Evolutionary conservation across 1,140 invertebrate genomes (phyloP), one percentile per base, ranked within the genome.

Genomic region (Microplitis mediator): DNA sequence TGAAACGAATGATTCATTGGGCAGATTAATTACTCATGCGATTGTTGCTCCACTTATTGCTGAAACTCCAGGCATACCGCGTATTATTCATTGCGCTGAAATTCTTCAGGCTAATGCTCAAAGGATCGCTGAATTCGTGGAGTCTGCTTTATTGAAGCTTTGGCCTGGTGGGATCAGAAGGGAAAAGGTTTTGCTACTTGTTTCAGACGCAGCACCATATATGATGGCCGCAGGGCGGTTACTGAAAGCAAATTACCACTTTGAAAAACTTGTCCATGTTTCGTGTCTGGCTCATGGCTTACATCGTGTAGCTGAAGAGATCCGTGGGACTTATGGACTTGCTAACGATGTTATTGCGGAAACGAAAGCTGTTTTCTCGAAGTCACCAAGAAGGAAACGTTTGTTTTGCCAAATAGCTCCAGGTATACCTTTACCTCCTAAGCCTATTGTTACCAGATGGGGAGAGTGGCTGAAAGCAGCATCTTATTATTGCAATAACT

Each of bases 381-480:
- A 65, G 16, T 50, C 61, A 0, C 62, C 50, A 65, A 58, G 0
- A 1, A 64, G 85, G 58, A 67, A 79, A 11, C 8, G 78, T 69
- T 58, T 75, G 11, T 87, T 80, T 72, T 82, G 78, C 72, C 75
- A 80, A 72, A 74, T 72, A 64, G 66, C 77, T 34, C 79, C 83
- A 62, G 75, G 80, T 63, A 35, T 85, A 36, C 68, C 78, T 39
- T 75, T 87, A 39, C 82, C 82, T 63, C 84, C 82, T 68, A 73
- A 83, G 74, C 84, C 82, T 71, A 75, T 83, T 56, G 23, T 85
- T 56, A 86, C 84, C 45, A 74, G 83, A 14, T 87, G 82, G 84
- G 82, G 82, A 70, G 86, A 83, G 13, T 86, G 83, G 85, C 65
- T 85, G 13, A 72, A 80, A 66, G 79, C 82, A 69, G 80, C 68